Percentiles rank a stretch among this genome's conserved stretches.
Evolutionary conservation across 2,888 invertebrate genomes (phyloP).

Genomic region (Dynastes tityus): DNA sequence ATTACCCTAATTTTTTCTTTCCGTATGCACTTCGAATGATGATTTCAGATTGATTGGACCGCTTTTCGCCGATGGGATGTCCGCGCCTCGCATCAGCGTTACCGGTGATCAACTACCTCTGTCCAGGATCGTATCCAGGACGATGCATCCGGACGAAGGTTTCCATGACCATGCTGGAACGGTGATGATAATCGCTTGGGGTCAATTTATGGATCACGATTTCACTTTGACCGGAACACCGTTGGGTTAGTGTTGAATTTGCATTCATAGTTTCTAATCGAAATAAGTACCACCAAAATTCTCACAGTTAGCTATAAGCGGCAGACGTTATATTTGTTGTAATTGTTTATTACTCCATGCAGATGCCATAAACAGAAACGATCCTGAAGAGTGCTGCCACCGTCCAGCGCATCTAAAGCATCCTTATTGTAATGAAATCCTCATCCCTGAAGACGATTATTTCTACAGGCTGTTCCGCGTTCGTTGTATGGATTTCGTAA

Average conservation of each 20-base stretch:
- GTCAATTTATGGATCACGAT: slow-evolving; percentile 96
- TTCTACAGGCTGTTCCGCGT: slow-evolving; percentile 90
- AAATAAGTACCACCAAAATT: background rate
- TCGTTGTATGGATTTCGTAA: slow-evolving; percentile 91
- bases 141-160: slow-evolving; percentile 94
- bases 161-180: slow-evolving; percentile 95
- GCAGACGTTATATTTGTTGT: background rate
- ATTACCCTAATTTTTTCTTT: slow-evolving; percentile 18
- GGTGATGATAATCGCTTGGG: slow-evolving; percentile 95
- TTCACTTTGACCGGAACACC: slow-evolving; percentile 92
- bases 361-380: slow-evolving; percentile 91
- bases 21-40: background rate
- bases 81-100: slow-evolving; percentile 85
- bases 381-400: slow-evolving; percentile 92
- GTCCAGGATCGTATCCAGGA: slow-evolving; percentile 89
- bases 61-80: slow-evolving; percentile 88
- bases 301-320: background rate
- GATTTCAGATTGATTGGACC: slow-evolving; percentile 80
- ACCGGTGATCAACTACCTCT: slow-evolving; percentile 85
- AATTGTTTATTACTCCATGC: slow-evolving; percentile 42
- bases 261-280: no score
- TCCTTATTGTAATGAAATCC: slow-evolving; percentile 93
- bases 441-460: slow-evolving; percentile 91
- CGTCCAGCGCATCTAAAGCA: slow-evolving; percentile 87
- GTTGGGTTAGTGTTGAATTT: slow-evolving; percentile 76